Evolutionary conservation across 2,888 invertebrate genomes (phyloP), one percentile per base, ranked within the genome.

Genomic region (Gymnocheta viridis): DNA sequence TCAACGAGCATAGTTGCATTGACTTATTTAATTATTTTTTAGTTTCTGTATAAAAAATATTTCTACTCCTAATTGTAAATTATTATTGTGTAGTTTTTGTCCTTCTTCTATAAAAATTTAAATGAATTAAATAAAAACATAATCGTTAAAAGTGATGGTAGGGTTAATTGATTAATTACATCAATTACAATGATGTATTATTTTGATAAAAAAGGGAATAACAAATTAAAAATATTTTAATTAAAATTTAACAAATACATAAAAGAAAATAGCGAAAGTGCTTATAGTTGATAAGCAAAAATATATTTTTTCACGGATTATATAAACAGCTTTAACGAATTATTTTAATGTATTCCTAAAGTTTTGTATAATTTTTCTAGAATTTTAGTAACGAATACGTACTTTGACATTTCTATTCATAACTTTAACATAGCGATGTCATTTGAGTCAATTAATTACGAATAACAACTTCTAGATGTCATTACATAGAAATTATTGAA

Each of bases 221-320:
- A 81, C 72, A 54, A 27, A 6, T n/a, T 7, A 7, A 29, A 27
- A 54, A 27, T n/a, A 54, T n/a, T 51, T 27, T 54, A 54, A 54
- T 80, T 22, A 35, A 14, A 38, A 60, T 35, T 14, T 17, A 35
- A 38, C 12, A 14, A 9, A 38, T 12, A 35, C 1, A 0, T 4
- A 3, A 35, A 17, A 29, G 3, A 12, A 35, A 19, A 10, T 4
- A 2, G 2, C 2, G 32, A 29, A 17, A 10, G 14, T 27, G 12
- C 24, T 27, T 2, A n/a, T n/a, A n/a, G n/a, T n/a, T n/a, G n/a
- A n/a, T n/a, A n/a, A n/a, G 1, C 1, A 24, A 9, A 51, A 51
- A 44, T 7, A 44, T 17, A 17, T 17, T n/a, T n/a, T n/a, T n/a
- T n/a, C n/a, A n/a, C n/a, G n/a, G n/a, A n/a, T n/a, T n/a, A n/a